Percentiles rank a stretch among this genome's conserved stretches.
phyloP scores from a whole-genome alignment of 2,888 invertebrate genomes.

The Atethmia centrago region DNA sequence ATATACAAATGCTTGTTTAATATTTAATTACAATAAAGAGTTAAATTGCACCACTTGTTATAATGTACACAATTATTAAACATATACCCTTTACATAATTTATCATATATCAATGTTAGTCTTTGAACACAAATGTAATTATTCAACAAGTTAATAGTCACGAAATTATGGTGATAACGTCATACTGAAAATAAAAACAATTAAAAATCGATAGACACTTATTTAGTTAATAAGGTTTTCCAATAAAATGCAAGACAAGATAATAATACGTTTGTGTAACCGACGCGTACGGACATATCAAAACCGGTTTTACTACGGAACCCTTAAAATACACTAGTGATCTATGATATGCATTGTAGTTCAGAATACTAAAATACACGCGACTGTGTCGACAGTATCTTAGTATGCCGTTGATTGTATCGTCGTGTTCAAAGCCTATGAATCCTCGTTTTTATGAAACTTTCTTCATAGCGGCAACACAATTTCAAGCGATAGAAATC shows the following conservation, averaged over 20 bases:
- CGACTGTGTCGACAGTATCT: constrained; percentile 37
- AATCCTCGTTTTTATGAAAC: constrained; percentile 48
- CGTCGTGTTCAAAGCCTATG: constrained; percentile 40
- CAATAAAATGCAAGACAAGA: constrained; percentile 6
- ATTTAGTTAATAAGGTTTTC: background rate
- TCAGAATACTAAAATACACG: constrained; percentile 25
- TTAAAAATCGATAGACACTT: background rate
- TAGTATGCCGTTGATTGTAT: constrained; percentile 43
- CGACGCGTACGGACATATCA: background rate
- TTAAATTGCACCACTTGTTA: background rate
- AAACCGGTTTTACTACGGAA: constrained; percentile 22
- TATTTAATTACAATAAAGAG: background rate
- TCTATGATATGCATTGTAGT: constrained; percentile 41
- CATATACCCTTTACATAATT: background rate
- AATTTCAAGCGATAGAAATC: constrained; percentile 47
- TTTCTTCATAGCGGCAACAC: constrained; percentile 28
- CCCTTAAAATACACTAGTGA: constrained; percentile 26
- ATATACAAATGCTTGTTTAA: background rate
- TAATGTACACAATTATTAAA: background rate
- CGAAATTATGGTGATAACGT: background rate
- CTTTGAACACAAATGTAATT: background rate
- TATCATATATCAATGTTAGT: background rate
- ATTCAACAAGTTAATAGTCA: background rate
- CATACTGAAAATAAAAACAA: background rate
- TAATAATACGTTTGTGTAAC: background rate